Evolutionary conservation across 2,113 vertebrate species (phyloP).

Genomic region (Albula glossodonta): DNA sequence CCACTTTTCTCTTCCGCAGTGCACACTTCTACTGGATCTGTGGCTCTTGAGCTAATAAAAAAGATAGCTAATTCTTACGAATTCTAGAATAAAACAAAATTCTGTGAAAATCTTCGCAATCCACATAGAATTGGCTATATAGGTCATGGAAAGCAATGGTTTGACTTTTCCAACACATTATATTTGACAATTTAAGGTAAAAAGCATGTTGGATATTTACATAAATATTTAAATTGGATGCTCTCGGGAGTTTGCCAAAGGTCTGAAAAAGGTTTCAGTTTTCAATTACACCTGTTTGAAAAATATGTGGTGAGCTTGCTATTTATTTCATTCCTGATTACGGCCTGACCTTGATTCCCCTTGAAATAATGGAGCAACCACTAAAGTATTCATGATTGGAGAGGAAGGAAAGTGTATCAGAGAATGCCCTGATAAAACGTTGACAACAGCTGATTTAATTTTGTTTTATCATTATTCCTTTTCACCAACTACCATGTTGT

Average conservation of each 20-base stretch:
- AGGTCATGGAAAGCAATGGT: constrained; percentile 3
- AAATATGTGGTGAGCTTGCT: not conserved
- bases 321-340: not conserved
- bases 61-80: not conserved
- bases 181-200: not conserved
- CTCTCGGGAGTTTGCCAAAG: not conserved
- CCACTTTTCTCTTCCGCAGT: constrained; percentile 30
- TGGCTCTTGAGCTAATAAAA: constrained; percentile 13
- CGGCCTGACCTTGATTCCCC: not conserved
- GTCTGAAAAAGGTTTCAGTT: not conserved
- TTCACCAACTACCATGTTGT: not conserved
- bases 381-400: not conserved
- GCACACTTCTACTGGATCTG: constrained; percentile 18
- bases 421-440: not conserved
- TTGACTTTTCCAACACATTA: not conserved
- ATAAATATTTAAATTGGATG: not conserved
- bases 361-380: not conserved
- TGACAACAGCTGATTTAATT: not conserved
- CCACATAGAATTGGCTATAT: not conserved
- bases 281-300: not conserved
- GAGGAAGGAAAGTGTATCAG: not conserved
- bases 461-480: not conserved
- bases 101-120: not conserved
- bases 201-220: not conserved
- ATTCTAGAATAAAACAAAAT: constrained; percentile 8